Percentiles rank a stretch among this genome's conserved stretches.
Conservation (phyloP, 2,113 vertebrate species). For the Prinia subflava region DNA sequence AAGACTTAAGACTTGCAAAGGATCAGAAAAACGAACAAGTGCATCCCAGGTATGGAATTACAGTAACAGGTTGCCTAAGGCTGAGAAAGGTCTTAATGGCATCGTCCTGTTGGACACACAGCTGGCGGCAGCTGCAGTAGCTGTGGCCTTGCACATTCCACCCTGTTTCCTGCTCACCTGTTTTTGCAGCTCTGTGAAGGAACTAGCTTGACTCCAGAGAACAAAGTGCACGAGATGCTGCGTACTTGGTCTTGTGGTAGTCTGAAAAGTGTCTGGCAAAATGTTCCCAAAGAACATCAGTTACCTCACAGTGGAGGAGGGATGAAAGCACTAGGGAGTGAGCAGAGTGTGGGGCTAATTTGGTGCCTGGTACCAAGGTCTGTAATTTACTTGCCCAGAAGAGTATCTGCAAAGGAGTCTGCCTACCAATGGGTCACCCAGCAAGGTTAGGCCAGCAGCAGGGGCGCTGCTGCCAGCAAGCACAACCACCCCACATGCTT, state of each 20-base stretch:
- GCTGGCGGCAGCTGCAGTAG: background rate
- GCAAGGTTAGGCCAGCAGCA: background rate
- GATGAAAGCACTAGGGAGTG: background rate
- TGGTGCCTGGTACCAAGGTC: background rate
- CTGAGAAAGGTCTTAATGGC: background rate
- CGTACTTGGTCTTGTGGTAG: rapidly evolving
- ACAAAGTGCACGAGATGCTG: background rate
- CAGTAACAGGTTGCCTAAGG: constrained; percentile 39
- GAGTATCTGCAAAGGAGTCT: background rate
- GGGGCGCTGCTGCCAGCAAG: background rate
- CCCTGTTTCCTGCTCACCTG: background rate
- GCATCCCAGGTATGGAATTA: constrained; percentile 9
- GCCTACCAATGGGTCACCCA: background rate
- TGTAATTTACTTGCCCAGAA: background rate
- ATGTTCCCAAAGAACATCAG: rapidly evolving
- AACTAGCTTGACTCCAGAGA: background rate
- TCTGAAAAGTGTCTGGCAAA: background rate
- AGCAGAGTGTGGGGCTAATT: background rate
- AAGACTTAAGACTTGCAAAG: constrained; percentile 27
- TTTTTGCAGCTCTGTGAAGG: background rate
- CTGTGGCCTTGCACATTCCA: background rate
- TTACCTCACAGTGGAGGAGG: rapidly evolving
- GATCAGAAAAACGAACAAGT: constrained; percentile 3
- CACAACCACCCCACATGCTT: rapidly evolving
- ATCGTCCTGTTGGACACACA: background rate